Conservation (phyloP, 2,888 invertebrate genomes). For the Petrolisthes manimaculis region DNA sequence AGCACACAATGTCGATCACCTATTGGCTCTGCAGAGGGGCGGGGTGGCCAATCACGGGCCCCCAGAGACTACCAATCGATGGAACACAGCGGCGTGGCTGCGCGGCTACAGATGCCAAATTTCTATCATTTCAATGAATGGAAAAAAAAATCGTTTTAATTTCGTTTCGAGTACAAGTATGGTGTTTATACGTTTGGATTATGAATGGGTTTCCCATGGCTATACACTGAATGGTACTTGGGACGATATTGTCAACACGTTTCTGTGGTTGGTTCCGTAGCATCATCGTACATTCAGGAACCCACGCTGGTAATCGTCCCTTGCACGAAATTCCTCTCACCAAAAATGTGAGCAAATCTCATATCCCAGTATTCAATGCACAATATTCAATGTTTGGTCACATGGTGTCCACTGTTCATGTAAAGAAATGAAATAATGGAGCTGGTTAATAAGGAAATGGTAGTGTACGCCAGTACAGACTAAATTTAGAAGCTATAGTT, state of each 20-base stretch:
- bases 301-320: not conserved
- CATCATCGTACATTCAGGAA: conserved; percentile 16
- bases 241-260: not conserved
- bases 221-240: too few relatives aligned
- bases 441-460: too few relatives aligned
- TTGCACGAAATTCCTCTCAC: conserved; percentile 25
- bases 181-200: too few relatives aligned
- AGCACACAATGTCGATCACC: conserved; percentile 25
- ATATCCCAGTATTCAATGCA: not conserved
- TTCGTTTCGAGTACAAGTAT: too few relatives aligned
- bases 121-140: conserved; percentile 7
- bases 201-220: too few relatives aligned
- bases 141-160: too few relatives aligned
- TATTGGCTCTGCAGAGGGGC: conserved; percentile 27
- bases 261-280: not conserved
- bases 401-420: not conserved
- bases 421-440: not conserved
- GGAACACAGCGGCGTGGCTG: conserved; percentile 20
- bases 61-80: conserved; percentile 34
- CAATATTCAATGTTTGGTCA: not conserved
- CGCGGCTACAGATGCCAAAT: conserved; percentile 15
- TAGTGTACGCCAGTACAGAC: too few relatives aligned
- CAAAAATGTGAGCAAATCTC: conserved; percentile 14
- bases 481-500: too few relatives aligned
- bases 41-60: conserved; percentile 25